phyloP scores from a whole-genome alignment of 2,888 invertebrate genomes.

The Cremastobaeus sp. region DNA sequence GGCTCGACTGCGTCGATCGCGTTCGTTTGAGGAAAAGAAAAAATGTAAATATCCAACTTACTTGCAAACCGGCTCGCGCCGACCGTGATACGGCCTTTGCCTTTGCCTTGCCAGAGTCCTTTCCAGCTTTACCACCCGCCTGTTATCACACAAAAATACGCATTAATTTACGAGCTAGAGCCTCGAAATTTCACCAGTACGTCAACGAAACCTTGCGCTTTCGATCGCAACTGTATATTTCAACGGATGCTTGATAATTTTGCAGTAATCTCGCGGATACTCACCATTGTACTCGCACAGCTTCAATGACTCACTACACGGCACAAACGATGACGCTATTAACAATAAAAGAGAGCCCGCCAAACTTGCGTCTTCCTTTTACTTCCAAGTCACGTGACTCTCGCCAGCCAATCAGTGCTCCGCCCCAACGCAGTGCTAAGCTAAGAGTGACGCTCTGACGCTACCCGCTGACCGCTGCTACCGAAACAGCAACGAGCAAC shows the following conservation, averaged over 20 bases:
- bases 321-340: slow-evolving; percentile 53
- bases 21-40: too few species aligned
- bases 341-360: slow-evolving; percentile 54
- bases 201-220: slow-evolving; percentile 75
- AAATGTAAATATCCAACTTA: slow-evolving; percentile 76
- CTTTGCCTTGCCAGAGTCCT: slow-evolving; percentile 99
- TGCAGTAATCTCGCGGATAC: slow-evolving; percentile 75
- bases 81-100: slow-evolving; percentile 99
- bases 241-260: slow-evolving; percentile 72
- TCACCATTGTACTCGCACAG: slow-evolving; percentile 45
- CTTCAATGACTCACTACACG: slow-evolving; percentile 43
- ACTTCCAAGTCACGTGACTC: slow-evolving; percentile 27
- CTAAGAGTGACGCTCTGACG: slow-evolving; percentile 26
- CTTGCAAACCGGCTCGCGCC: slow-evolving; percentile 99
- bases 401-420: slow-evolving; percentile 2
- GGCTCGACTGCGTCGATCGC: too few species aligned
- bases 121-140: slow-evolving; percentile 99
- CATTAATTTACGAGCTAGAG: slow-evolving; percentile 81
- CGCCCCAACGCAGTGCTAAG: slow-evolving; percentile 18
- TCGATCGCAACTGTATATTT: slow-evolving; percentile 62
- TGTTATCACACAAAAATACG: slow-evolving; percentile 77
- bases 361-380: slow-evolving; percentile 54
- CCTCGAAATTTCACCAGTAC: slow-evolving; percentile 81
- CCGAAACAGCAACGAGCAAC: too few species aligned
- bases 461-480: too few species aligned